phyloP scores from a whole-genome alignment of 2,888 invertebrate species.

The Xanthorhoe designata region DNA sequence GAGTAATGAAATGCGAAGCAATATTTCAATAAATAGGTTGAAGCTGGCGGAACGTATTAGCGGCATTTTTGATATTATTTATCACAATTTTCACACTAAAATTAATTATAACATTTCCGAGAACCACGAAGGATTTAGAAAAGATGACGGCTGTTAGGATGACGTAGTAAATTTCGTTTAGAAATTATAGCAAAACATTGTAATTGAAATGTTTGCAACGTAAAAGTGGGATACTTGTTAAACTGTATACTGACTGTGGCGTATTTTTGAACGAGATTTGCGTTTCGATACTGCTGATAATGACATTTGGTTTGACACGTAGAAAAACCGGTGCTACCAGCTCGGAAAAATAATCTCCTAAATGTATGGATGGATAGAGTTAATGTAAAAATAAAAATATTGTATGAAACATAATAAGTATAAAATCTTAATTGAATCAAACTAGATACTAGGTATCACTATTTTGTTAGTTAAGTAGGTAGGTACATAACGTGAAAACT shows the following conservation, averaged over 20 bases:
- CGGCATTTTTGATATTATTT: constrained; percentile 63
- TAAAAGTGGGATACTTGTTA: no score
- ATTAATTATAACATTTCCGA: constrained; percentile 25
- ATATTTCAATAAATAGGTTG: constrained; percentile 80
- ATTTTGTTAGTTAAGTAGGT: no score
- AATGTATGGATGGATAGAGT: no score
- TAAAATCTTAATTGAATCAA: no score
- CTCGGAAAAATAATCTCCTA: neutral
- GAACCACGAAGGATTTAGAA: constrained; percentile 27
- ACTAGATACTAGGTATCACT: no score
- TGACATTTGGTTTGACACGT: no score
- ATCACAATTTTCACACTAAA: constrained; percentile 29
- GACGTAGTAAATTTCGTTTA: constrained; percentile 51
- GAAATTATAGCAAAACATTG: constrained; percentile 31
- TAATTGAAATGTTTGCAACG: neutral
- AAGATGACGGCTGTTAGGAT: no score
- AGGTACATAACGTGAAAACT: no score
- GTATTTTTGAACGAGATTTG: constrained; percentile 33
- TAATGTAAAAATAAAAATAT: no score
- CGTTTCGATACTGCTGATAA: constrained; percentile 36
- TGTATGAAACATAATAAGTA: no score
- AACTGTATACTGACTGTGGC: no score
- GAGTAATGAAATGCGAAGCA: constrained; percentile 77
- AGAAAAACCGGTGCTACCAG: neutral
- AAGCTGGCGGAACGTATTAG: constrained; percentile 75